A percentile compares a stretch with the other conserved stretches of the same genome.
Evolutionary conservation across 2,888 invertebrate genomes (phyloP).

Genomic region (Papilio demoleus): DNA sequence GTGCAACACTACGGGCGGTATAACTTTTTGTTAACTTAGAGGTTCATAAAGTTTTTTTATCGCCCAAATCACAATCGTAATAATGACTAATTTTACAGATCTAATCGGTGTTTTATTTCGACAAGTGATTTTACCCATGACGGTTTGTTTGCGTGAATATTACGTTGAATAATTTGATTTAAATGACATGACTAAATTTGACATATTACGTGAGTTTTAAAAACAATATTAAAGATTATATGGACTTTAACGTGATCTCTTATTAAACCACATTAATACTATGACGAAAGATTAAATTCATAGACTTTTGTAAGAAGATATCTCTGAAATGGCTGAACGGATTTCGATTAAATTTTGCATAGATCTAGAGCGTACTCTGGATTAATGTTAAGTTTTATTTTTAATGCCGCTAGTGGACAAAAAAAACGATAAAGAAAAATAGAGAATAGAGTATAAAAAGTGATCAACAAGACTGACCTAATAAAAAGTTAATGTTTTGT

Average conservation of each 20-base stretch:
- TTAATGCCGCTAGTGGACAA: too few relatives aligned
- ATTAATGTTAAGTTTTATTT: too few relatives aligned
- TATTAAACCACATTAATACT: too few relatives aligned
- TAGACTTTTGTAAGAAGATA: too few relatives aligned
- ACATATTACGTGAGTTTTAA: not conserved
- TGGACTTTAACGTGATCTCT: too few relatives aligned
- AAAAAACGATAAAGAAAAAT: too few relatives aligned
- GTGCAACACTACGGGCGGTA: conserved; percentile 42
- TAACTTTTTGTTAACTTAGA: conserved; percentile 12
- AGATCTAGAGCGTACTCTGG: too few relatives aligned
- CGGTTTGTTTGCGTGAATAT: conserved; percentile 11
- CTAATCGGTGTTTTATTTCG: conserved; percentile 13
- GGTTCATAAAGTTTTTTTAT: conserved; percentile 8
- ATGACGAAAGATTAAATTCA: too few relatives aligned
- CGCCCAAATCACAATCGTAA: not conserved
- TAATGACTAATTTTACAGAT: conserved; percentile 10
- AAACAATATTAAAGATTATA: not conserved
- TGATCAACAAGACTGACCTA: conserved; percentile 9
- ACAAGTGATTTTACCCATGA: conserved; percentile 16
- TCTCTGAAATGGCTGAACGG: too few relatives aligned
- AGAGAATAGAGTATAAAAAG: too few relatives aligned
- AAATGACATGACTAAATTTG: conserved; percentile 1
- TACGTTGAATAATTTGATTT: not conserved
- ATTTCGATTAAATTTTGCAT: too few relatives aligned
- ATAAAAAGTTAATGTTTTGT: conserved; percentile 6